Percentiles rank a stretch among this genome's conserved stretches.
phyloP scores from a whole-genome alignment of 1,140 invertebrate species.

The Bombyx mandarina region DNA sequence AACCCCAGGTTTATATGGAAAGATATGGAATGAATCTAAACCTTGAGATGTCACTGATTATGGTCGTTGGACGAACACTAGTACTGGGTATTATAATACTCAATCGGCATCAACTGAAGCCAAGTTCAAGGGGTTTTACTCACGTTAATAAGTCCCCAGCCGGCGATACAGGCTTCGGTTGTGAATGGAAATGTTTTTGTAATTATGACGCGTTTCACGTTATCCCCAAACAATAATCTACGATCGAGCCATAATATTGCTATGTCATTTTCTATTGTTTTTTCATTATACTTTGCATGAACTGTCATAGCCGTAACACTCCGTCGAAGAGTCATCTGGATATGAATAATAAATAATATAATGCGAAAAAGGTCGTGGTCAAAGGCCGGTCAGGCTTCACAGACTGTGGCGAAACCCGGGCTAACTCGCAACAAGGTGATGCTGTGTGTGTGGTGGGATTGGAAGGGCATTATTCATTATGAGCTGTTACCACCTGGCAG shows the following conservation, averaged over 20 bases:
- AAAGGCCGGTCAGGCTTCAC: no score
- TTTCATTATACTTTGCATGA: constrained; percentile 9
- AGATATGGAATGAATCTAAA: background rate
- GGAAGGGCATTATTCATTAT: no score
- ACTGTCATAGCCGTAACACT: constrained; percentile 1
- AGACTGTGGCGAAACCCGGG: no score
- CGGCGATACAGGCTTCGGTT: constrained; percentile 3
- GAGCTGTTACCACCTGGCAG: no score
- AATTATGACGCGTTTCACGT: constrained; percentile 9
- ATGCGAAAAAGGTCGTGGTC: no score
- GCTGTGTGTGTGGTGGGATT: no score
- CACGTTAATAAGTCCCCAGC: constrained; percentile 13
- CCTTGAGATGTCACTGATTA: background rate
- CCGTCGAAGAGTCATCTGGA: constrained; percentile 7
- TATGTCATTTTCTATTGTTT: constrained; percentile 12
- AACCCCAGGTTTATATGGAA: background rate
- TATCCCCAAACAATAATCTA: constrained; percentile 3
- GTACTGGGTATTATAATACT: no score
- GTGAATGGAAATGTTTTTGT: constrained; percentile 3
- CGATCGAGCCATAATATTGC: constrained; percentile 2
- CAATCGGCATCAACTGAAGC: no score
- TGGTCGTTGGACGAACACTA: no score
- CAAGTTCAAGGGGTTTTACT: constrained; percentile 1
- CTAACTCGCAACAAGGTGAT: no score
- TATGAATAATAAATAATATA: background rate